Evolutionary conservation across 2,797 vertebrate species (phyloP).

Genomic region (Oophaga sylvatica): DNA sequence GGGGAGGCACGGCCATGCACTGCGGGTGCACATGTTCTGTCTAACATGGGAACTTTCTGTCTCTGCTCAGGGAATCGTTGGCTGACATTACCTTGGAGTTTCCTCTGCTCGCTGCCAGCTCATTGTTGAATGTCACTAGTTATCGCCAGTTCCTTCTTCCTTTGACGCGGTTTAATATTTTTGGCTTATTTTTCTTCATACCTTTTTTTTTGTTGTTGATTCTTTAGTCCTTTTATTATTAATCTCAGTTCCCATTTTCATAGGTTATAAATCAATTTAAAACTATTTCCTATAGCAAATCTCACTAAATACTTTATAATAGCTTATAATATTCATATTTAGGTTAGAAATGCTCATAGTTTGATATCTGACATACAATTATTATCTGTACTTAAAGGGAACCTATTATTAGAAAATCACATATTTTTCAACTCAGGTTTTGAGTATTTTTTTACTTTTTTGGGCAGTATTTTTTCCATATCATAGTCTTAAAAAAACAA

Average conservation of each 20-base stretch:
- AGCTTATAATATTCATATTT: background rate
- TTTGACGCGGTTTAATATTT: background rate
- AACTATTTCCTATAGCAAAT: background rate
- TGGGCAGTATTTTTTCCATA: too few relatives aligned
- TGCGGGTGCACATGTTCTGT: too few relatives aligned
- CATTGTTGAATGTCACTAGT: constrained; percentile 5
- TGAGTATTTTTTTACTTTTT: too few relatives aligned
- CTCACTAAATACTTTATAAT: background rate
- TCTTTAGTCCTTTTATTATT: background rate
- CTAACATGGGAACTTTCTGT: background rate
- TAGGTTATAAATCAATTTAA: background rate
- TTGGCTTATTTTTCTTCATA: background rate
- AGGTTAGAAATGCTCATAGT: background rate
- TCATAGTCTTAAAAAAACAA: too few relatives aligned
- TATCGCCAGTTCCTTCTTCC: constrained; percentile 9
- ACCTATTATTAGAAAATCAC: too few relatives aligned
- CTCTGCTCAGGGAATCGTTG: background rate
- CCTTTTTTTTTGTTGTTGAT: background rate
- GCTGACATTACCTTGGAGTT: background rate
- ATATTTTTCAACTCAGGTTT: too few relatives aligned
- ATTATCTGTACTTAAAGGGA: background rate
- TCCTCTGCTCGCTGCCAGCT: constrained; percentile 18
- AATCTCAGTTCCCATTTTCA: background rate
- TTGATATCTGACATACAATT: background rate
- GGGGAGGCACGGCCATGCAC: background rate